Base-by-base conservation (phyloP, 2,797 vertebrate genomes). In the Ctenopoma kingsleyae region DNA sequence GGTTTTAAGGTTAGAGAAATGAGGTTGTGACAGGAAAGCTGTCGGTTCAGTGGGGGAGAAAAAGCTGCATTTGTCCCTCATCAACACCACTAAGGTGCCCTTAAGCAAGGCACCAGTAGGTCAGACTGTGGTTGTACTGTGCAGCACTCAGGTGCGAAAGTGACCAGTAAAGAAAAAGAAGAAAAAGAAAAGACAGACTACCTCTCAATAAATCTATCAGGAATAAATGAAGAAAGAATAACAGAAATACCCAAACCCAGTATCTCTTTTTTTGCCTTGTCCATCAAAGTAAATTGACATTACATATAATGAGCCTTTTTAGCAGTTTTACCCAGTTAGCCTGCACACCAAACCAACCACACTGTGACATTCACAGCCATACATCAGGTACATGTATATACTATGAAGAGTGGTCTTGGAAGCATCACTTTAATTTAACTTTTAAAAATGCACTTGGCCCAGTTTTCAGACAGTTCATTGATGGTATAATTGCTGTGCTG, bases 401-500 rank as follows among this genome's bases (percentile, higher is more conserved):
- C 35, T 36, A 36, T 43, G 53, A 5, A 5, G 2, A n/a, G n/a
- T 3, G 8, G 5, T 61, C 0, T 17, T 44, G 36, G 8, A 38
- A 55, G 19, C n/a, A 30, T 36, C 35, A 12, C 11, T 36, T 50
- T 30, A 36, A 71, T 78, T 20, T 30, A 32, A 50, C 35, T 60
- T 43, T 68, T 46, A 67, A 70, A 25, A 40, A 23, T 38, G 40
- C 41, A 13, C 59, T 67, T 35, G 40, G 23, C 35, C 53, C 36
- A 52, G 60, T 64, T 16, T 73, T 51, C 53, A 79, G 49, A 53
- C 20, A 43, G 35, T 48, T 49, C 19, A 2, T 13, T 76, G 51
- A 64, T 49, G 47, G 44, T 52, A 46, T 82, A 76, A 76, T 70
- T 67, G 73, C 49, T 6, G 51, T 1, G 61, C 20, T 30, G 27